Evolutionary conservation across 2,113 vertebrate genomes (phyloP).

Genomic region (Erythrocercus mccallii): DNA sequence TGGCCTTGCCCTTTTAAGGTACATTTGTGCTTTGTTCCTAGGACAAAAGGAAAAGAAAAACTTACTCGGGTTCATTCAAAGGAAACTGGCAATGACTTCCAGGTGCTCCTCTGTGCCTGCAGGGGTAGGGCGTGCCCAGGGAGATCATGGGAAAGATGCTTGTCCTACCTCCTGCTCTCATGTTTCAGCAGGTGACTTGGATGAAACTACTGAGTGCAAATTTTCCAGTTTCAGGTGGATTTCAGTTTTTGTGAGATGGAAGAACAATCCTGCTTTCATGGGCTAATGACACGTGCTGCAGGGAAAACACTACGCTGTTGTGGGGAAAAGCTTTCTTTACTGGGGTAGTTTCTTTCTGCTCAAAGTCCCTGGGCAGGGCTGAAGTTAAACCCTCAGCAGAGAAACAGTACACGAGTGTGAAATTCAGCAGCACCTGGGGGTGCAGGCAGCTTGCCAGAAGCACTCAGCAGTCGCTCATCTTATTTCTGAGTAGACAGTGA

Average conservation of each 20-base stretch:
- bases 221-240: background rate
- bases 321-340: background rate
- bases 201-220: background rate
- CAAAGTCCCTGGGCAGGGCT: background rate
- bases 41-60: background rate
- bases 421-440: background rate
- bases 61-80: background rate
- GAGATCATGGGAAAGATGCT: background rate
- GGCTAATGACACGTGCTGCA: background rate
- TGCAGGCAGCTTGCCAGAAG: background rate
- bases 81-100: background rate
- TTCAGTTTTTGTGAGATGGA: background rate
- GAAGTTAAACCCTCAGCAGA: background rate
- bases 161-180: background rate
- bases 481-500: rapidly evolving
- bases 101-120: background rate
- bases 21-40: background rate
- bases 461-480: rapidly evolving
- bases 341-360: background rate
- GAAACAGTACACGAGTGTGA: background rate
- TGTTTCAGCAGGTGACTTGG: background rate
- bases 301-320: background rate
- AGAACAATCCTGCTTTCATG: rapidly evolving
- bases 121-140: rapidly evolving
- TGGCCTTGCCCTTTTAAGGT: background rate